Evolutionary conservation across 2,113 vertebrate genomes (phyloP).

Genomic region (Cnemophilus loriae): DNA sequence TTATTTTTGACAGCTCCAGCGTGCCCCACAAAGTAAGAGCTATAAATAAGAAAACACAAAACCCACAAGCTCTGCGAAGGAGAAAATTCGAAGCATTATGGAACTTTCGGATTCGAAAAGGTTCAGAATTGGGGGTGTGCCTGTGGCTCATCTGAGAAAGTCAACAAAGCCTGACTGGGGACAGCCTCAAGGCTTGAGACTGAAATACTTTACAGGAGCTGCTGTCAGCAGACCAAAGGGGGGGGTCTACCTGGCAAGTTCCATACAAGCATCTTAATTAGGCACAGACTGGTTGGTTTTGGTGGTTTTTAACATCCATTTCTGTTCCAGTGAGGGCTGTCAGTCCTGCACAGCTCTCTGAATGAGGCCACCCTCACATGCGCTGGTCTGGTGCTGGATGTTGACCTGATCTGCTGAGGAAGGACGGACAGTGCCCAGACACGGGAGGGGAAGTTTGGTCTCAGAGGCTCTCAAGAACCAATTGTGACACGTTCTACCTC

Average conservation of each 20-base stretch:
- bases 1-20: background rate
- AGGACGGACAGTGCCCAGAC: background rate
- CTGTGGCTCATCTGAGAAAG: background rate
- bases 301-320: background rate
- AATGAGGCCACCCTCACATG: accelerated
- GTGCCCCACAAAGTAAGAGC: background rate
- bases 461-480: background rate
- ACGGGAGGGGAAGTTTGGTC: background rate
- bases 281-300: background rate
- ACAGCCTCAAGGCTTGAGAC: background rate
- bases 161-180: background rate
- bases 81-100: background rate
- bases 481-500: background rate
- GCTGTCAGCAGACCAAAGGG: background rate
- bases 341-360: background rate
- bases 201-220: background rate
- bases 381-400: accelerated
- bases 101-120: background rate
- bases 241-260: too few relatives aligned
- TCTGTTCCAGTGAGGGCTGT: background rate
- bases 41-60: background rate
- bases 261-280: background rate
- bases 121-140: background rate
- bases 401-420: background rate
- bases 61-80: background rate